Conservation (phyloP, 2,888 invertebrate genomes). For the Zygogramma bicolorata region DNA sequence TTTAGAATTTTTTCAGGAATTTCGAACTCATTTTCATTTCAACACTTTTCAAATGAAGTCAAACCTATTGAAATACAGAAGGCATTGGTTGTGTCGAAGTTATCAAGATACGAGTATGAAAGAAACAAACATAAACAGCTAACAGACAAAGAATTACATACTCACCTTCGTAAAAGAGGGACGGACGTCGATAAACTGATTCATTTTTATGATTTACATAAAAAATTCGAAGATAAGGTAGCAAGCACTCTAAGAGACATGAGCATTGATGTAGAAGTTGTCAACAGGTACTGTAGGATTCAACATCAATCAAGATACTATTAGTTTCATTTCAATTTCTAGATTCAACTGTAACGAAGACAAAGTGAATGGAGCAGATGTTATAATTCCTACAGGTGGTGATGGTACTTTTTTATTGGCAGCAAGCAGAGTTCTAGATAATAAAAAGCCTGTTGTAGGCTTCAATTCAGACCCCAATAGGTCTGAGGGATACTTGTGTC, state of each 20-base stretch:
- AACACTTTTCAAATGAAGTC: conserved; percentile 38
- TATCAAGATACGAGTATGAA: conserved; percentile 94
- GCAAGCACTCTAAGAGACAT: conserved; percentile 74
- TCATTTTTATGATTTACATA: conserved; percentile 84
- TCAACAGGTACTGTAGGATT: conserved; percentile 74
- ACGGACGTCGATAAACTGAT: conserved; percentile 87
- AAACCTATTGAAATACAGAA: conserved; percentile 66
- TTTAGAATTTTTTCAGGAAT: conserved; percentile 32
- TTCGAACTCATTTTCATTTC: conserved; percentile 28
- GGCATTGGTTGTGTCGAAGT: conserved; percentile 88
- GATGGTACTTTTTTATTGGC: conserved; percentile 98
- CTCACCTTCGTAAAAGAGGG: conserved; percentile 80
- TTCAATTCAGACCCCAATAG: conserved; percentile 95
- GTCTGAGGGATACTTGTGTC: conserved; percentile 93
- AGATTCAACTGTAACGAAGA: conserved; percentile 74
- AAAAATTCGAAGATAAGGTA: conserved; percentile 77
- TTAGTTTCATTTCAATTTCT: conserved; percentile 43
- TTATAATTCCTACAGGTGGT: conserved; percentile 90
- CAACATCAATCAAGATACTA: conserved; percentile 12
- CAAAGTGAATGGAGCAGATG: conserved; percentile 91
- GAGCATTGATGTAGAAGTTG: conserved; percentile 83
- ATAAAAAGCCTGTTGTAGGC: conserved; percentile 92
- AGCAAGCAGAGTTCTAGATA: conserved; percentile 83
- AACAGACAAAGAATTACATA: conserved; percentile 76
- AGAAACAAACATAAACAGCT: conserved; percentile 77